Base-by-base conservation (phyloP, 1,140 invertebrate genomes). In the Brachionus calyciflorus region DNA sequence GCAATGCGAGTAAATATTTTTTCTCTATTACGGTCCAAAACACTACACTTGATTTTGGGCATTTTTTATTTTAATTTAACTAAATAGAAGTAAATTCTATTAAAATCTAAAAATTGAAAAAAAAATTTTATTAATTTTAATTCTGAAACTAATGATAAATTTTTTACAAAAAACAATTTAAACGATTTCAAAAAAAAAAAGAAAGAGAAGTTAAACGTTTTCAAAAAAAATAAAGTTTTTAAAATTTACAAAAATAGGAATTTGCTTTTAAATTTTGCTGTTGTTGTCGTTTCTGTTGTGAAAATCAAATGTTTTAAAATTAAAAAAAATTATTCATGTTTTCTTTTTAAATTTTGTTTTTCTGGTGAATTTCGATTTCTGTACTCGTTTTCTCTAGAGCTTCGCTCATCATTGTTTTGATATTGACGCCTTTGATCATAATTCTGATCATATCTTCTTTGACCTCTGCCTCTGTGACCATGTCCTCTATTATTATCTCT, bases 41-140 rank as follows among this genome's bases (percentile, higher is more conserved):
- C 69, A 55, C 40, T 46, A 41, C 44, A 51, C 24, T 73, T 73
- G 9, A 55, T 33, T 30, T 46, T 9, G 5, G 69, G 14, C 69
- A 73, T 73, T 51, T 57, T 57, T 46, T 46, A 3, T 46, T 5
- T 46, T n/a, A n/a, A n/a, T n/a, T n/a, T n/a, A n/a, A n/a, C 4
- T 14, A 3, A 37, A 60, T 65, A 65, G 60, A 65, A 65, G 19
- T 65, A 65, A 65, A 65, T 65, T 65, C 60, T 65, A 65, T 44
- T 37, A 5, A 44, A 21, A 24, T 24, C 37, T 33, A 60, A 37
- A 60, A 65, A 46, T 12, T 1, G 51, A 55, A 24, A 24, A 55
- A 26, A 55, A 55, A 26, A 26, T 26, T 65, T 65, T 65, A 26
- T 65, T 46, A 44, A 65, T 14, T 65, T 46, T 12, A 14, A 7